Evolutionary conservation across 1,140 invertebrate genomes (phyloP).

Genomic region (Heliconius congener): DNA sequence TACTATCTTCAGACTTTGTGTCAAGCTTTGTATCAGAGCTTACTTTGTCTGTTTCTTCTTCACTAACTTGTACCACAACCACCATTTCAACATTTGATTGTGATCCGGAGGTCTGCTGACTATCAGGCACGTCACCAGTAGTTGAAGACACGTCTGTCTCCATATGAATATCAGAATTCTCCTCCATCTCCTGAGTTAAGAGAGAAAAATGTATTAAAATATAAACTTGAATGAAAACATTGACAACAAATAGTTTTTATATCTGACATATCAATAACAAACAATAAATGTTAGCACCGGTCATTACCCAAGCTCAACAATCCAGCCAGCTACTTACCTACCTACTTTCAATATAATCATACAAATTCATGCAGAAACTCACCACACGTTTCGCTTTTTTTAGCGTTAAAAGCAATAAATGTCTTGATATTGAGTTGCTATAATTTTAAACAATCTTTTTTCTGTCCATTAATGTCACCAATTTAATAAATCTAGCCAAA

Average conservation of each 20-base stretch:
- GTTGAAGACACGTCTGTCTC: slow-evolving; percentile 71
- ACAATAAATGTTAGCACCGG: slow-evolving; percentile 60
- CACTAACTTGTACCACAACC: slow-evolving; percentile 61
- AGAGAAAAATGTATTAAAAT: slow-evolving; percentile 39
- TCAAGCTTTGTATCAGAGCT: slow-evolving; percentile 34
- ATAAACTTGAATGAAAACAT: slow-evolving; percentile 49
- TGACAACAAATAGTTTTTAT: slow-evolving; percentile 32
- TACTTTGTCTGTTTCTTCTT: slow-evolving; percentile 37
- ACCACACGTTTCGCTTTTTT: slow-evolving; percentile 53
- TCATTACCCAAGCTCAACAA: slow-evolving; percentile 66
- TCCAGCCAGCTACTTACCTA: slow-evolving; percentile 62
- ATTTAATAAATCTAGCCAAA: slow-evolving; percentile 42
- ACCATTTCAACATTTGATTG: slow-evolving; percentile 60
- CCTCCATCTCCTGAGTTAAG: slow-evolving; percentile 70
- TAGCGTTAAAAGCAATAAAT: slow-evolving; percentile 31
- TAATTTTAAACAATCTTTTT: slow-evolving; percentile 36
- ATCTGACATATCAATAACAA: slow-evolving; percentile 46
- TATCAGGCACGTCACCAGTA: slow-evolving; percentile 55
- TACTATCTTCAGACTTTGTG: slow-evolving; percentile 11
- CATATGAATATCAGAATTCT: slow-evolving; percentile 61
- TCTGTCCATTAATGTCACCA: slow-evolving; percentile 47
- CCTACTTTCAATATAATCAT: slow-evolving; percentile 76
- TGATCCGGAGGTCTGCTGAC: slow-evolving; percentile 50
- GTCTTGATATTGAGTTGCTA: slow-evolving; percentile 25
- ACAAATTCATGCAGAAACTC: slow-evolving; percentile 67